A percentile compares a stretch with the other conserved stretches of the same genome.
Conservation (phyloP, 2,888 invertebrate species). For the Andrena bicolor region DNA sequence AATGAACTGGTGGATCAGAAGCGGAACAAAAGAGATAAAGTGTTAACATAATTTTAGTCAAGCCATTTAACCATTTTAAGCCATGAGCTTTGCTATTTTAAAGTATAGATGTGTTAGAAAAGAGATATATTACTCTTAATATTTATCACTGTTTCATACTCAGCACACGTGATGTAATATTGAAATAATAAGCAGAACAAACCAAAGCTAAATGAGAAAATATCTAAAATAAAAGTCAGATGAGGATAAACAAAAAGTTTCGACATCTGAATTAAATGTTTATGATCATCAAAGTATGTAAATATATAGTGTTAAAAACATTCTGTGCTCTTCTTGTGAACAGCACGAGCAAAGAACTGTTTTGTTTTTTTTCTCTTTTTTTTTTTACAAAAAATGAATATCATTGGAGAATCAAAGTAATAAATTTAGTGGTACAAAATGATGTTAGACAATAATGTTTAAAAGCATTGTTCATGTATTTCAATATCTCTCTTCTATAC, state of each 20-base stretch:
- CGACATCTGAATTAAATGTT: constrained; percentile 40
- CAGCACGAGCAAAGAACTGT: constrained; percentile 55
- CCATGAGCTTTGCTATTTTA: constrained; percentile 34
- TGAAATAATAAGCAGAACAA: constrained; percentile 61
- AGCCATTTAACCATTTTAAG: constrained; percentile 35
- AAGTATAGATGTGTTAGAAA: constrained; percentile 75
- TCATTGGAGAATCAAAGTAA: constrained; percentile 73
- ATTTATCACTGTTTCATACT: constrained; percentile 49
- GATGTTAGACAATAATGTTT: constrained; percentile 84
- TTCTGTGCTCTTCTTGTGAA: constrained; percentile 38
- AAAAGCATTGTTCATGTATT: constrained; percentile 85
- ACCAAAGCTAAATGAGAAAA: constrained; percentile 59
- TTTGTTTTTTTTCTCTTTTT: too few relatives aligned
- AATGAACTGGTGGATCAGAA: constrained; percentile 30
- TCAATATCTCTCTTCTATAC: constrained; percentile 85
- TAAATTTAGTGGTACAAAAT: constrained; percentile 84
- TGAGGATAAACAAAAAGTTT: constrained; percentile 57
- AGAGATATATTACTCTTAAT: constrained; percentile 78
- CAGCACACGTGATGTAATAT: constrained; percentile 41
- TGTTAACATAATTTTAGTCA: constrained; percentile 43
- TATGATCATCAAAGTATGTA: constrained; percentile 44
- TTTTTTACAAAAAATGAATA: constrained; percentile 64
- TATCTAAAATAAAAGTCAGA: constrained; percentile 55
- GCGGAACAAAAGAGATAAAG: constrained; percentile 53
- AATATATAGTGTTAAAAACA: constrained; percentile 41